Conservation (phyloP, 2,797 vertebrate species). For the Eupleurogrammus muticus region DNA sequence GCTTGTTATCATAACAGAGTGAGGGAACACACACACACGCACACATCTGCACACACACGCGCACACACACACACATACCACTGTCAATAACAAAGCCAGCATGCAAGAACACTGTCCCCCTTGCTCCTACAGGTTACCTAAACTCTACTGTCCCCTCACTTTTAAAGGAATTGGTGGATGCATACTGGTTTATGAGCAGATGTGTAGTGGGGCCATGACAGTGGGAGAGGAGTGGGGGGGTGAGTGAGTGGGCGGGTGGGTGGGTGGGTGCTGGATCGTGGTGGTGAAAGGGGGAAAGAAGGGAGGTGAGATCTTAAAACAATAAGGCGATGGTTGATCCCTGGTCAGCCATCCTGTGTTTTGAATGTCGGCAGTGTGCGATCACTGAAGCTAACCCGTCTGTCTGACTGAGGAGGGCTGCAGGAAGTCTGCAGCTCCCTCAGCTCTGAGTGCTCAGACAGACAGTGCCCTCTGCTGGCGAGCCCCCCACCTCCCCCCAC, state of each 20-base stretch:
- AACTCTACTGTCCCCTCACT: conserved; percentile 58
- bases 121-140: conserved; percentile 57
- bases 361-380: conserved; percentile 58
- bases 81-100: conserved; percentile 70
- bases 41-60: conserved; percentile 1
- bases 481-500: conserved; percentile 7
- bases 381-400: conserved; percentile 37
- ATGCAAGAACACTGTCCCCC: conserved; percentile 65
- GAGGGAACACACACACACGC: conserved; percentile 47
- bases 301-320: conserved; percentile 46
- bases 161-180: conserved; percentile 65
- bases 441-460: conserved; percentile 19
- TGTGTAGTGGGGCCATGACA: conserved; percentile 51
- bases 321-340: conserved; percentile 58
- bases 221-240: conserved; percentile 32
- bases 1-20: conserved; percentile 71
- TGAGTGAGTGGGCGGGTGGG: conserved; percentile 21
- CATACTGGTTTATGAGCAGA: conserved; percentile 55
- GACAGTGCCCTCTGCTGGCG: conserved; percentile 72
- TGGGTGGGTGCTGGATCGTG: conserved; percentile 26
- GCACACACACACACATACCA: conserved; percentile 42
- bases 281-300: neutral
- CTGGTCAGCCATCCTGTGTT: conserved; percentile 49
- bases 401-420: conserved; percentile 15
- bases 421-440: conserved; percentile 6